Base-by-base conservation (phyloP, 1,140 invertebrate species). In the Leptopilina clavipes region DNA sequence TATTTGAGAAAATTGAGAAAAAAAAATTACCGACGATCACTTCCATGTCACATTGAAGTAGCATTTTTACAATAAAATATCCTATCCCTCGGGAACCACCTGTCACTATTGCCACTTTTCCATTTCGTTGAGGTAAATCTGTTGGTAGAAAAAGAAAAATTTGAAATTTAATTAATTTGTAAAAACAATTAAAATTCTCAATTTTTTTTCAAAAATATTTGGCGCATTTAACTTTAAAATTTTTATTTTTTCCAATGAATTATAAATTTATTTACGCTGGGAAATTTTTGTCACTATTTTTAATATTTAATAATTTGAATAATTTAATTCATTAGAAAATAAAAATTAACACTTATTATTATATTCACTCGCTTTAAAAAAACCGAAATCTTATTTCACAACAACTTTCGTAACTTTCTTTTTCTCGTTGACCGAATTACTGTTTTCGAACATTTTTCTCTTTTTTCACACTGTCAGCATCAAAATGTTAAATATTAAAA, bases 81-180 rank as follows among this genome's bases (percentile, higher is more conserved):
- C 97, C 97, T 84, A 98, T 97, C 17, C 97, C 97, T 81, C 95
- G 90, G 31, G 95, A 94, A 11, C 97, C 97, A 74, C 97, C 97
- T 9, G 97, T 98, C 54, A 98, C 93, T 77, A 98, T 93, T 54
- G 95, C 97, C 59, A 96, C 91, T 90, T 93, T 93, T 52, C 93
- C 94, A 31, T 87, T 87, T 88, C 92, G 91, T 48, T 89, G 86
- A 17, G 91, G 89, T 73, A 94, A 87, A 79, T 92, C 93, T 94
- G 81, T 65, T 12, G 19, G 0, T 19, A 12, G 12, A 59, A 59
- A 14, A 59, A 14, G 25, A 14, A 59, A 14, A 59, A 25, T 22
- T 5, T 2, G 45, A 90, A 89, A 84, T 44, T 31, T 45, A 70
- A 70, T 72, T 18, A 12, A 37, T 54, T n/a, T n/a, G n/a, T n/a